Base-by-base conservation (phyloP, 2,888 invertebrate genomes). In the Ctenicera cuprea region DNA sequence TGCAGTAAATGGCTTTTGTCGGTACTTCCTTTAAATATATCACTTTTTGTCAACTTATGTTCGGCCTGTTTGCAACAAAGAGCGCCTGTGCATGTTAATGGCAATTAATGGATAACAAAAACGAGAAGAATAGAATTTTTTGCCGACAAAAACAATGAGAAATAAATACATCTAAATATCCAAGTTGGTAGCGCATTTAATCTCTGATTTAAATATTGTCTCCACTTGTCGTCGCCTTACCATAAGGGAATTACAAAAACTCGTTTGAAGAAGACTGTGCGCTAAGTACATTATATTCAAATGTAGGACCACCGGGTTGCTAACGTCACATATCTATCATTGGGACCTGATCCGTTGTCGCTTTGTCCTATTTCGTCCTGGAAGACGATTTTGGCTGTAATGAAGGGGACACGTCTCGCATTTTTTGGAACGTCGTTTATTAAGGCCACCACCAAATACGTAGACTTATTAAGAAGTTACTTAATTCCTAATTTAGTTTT, bases 271-370 rank as follows among this genome's bases (percentile, higher is more conserved):
- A 73, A 76, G 79, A 77, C 77, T 76, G 76, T 79, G 76, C 73
- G 71, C 74, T 76, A 77, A 73, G 79, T 81, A 81, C 83, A 86
- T 86, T 86, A 86, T 86, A 86, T 86, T 85, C 84, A 86, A 86
- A 86, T 86, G 81, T 81, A 80, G 83, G 85, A 85, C 86, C 86
- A 86, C 85, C 85, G 82, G 82, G 81, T 78, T 70, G 75, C 77
- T 78, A 82, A 82, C 82, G 85, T 85, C 85, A 85, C 83, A 80
- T 80, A 85, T 86, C 85, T 83, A 85, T 86, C 80, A 74, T 76
- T 66, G 61, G 54, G 37, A 62, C 62, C 62, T 50, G 73, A 69
- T 57, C 38, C 41, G 59, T 67, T 67, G 63, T 61, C 71, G 20
- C 50, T 73, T 59, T 68, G 33, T 20, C 43, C 65, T 64, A 37